A percentile compares a stretch with the other conserved stretches of the same genome.
phyloP scores from a whole-genome alignment of 1,140 invertebrate genomes.

The Phthorimaea operculella region DNA sequence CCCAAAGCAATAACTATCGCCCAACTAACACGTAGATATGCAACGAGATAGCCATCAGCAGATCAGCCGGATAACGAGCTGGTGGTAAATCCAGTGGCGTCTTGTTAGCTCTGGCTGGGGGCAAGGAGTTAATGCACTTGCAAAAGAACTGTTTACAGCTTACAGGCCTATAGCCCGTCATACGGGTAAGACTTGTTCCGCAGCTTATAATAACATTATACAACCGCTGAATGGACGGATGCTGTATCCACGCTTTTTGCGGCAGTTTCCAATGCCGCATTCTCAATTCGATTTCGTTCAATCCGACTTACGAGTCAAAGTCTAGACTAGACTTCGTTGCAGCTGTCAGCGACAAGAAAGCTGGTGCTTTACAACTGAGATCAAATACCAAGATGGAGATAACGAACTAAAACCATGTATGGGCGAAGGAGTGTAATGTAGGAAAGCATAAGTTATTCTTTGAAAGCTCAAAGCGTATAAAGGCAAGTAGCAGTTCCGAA shows the following conservation, averaged over 20 bases:
- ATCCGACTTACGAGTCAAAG: no score
- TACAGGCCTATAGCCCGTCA: constrained; percentile 5
- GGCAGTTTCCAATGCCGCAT: no score
- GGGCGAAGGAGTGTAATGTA: no score
- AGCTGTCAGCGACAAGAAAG: no score
- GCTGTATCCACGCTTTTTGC: neutral
- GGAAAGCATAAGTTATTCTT: no score
- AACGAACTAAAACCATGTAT: no score
- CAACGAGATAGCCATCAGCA: neutral
- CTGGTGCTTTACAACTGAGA: no score
- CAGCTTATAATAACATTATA: constrained; percentile 32
- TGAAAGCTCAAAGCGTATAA: no score
- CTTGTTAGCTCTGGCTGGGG: constrained; percentile 16
- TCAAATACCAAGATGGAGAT: no score
- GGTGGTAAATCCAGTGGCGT: constrained; percentile 12
- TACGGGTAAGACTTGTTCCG: constrained; percentile 28
- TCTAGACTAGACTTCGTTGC: no score
- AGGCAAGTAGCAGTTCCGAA: no score
- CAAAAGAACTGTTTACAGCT: constrained; percentile 19
- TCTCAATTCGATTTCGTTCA: no score
- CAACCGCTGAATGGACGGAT: constrained; percentile 6
- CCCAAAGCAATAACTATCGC: constrained; percentile 2
- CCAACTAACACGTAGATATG: neutral
- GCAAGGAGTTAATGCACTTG: constrained; percentile 16
- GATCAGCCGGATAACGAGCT: neutral